phyloP scores from a whole-genome alignment of 2,797 vertebrate genomes.

The Todus mexicanus region DNA sequence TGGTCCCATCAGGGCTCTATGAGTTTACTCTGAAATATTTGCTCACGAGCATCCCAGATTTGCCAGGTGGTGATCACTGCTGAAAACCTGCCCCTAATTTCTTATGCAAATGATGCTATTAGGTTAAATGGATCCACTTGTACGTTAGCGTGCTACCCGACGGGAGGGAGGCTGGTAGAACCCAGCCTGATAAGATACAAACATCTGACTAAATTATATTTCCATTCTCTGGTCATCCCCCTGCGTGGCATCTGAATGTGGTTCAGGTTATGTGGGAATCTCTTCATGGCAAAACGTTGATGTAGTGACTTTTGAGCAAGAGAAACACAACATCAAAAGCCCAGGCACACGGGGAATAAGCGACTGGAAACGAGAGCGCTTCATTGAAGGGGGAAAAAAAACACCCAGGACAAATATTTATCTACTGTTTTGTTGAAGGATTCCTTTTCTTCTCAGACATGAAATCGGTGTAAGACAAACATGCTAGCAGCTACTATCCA shows the following conservation, averaged over 20 bases:
- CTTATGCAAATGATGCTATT: background rate
- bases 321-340: background rate
- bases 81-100: background rate
- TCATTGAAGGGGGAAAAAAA: background rate
- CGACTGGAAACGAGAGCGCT: background rate
- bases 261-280: background rate
- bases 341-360: background rate
- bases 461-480: background rate
- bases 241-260: background rate
- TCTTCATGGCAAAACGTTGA: background rate
- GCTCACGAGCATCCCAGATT: background rate
- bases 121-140: background rate
- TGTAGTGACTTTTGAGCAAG: background rate
- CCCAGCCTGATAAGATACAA: background rate
- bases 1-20: background rate
- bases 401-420: background rate
- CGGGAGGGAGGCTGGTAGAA: background rate
- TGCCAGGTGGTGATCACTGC: background rate
- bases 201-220: background rate
- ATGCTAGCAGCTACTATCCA: background rate
- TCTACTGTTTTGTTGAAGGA: background rate
- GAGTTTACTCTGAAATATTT: background rate
- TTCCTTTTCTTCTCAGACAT: constrained; percentile 30
- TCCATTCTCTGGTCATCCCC: background rate
- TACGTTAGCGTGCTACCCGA: background rate